A percentile compares a stretch with the other conserved stretches of the same genome.
phyloP scores from a whole-genome alignment of 2,797 vertebrate genomes.

The Cygnus olor region DNA sequence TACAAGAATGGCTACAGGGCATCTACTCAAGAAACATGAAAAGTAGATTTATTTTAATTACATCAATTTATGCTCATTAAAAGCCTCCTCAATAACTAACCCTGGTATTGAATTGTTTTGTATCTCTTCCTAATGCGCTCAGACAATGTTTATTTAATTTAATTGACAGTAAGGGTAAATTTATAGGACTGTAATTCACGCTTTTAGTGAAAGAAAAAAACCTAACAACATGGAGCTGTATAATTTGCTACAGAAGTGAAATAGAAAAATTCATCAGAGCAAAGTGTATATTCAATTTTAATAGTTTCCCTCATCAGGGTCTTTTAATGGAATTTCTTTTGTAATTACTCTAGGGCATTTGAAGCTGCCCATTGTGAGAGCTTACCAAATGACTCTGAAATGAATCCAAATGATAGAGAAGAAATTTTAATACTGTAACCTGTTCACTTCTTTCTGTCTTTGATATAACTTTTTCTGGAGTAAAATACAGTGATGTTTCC shows the following conservation, averaged over 20 bases:
- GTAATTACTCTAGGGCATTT: constrained; percentile 20
- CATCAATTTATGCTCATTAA: constrained; percentile 55
- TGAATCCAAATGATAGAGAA: neutral
- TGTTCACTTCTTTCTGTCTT: neutral
- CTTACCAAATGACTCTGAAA: neutral
- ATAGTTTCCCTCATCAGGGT: constrained; percentile 7
- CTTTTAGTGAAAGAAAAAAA: neutral
- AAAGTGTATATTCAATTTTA: constrained; percentile 17
- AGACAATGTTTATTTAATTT: constrained; percentile 60
- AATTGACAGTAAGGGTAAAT: constrained; percentile 52
- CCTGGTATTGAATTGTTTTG: constrained; percentile 53
- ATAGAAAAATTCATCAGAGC: constrained; percentile 28
- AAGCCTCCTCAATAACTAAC: constrained; percentile 23
- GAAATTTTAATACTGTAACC: neutral
- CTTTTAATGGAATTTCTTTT: constrained; percentile 35
- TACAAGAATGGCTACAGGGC: neutral
- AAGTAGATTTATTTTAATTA: constrained; percentile 54
- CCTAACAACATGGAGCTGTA: neutral
- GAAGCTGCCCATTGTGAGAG: neutral
- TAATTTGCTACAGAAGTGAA: constrained; percentile 25
- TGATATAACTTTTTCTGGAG: neutral
- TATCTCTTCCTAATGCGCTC: constrained; percentile 50
- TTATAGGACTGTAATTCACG: constrained; percentile 43
- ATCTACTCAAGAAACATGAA: neutral
- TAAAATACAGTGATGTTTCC: neutral